Evolutionary conservation across 2,888 invertebrate species (phyloP), one percentile per base, ranked within the genome.

Genomic region (Neoascia interrupta): DNA sequence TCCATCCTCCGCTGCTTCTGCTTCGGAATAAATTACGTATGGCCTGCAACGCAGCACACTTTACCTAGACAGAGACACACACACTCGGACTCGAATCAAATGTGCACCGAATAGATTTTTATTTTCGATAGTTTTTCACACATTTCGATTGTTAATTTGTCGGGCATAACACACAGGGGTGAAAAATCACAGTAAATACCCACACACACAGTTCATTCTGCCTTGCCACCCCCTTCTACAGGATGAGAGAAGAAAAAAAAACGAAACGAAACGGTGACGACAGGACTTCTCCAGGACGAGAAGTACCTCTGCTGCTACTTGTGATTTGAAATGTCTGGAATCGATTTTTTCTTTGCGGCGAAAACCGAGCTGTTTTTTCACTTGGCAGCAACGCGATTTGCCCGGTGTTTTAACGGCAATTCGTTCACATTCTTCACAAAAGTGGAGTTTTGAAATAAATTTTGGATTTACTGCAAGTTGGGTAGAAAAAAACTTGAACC

Each of bases 311-410:
- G 64, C 66, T 66, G 56, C 10, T 37, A n/a, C 31, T 31, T 31
- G 31, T 6, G 54, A 68, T 73, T 49, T 79, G 73, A 79, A 76
- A 72, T 73, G 79, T 79, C 73, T 79, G 79, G 73, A 72, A 79
- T 79, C 79, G 79, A 79, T 79, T 79, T 70, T 79, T 79, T 70
- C 58, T 66, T 79, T 73, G 72, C 66, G 79, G 72, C 73, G 47
- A 74, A 68, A 66, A 49, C 34, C 39, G 34, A 56, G 70, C 5
- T 72, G 58, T 51, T 70, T 58, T 26, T 36, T 34, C 54, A 37
- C 41, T n/a, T n/a, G n/a, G n/a, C n/a, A 64, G 49, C 23, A 45
- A 60, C 19, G 16, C 23, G 58, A 51, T 51, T 45, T 39, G 31
- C 13, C 18, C 28, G 13, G 56, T 47, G 34, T 18, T 26, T 36